phyloP scores from a whole-genome alignment of 2,888 invertebrate species.

The Eupithecia pulchellata region DNA sequence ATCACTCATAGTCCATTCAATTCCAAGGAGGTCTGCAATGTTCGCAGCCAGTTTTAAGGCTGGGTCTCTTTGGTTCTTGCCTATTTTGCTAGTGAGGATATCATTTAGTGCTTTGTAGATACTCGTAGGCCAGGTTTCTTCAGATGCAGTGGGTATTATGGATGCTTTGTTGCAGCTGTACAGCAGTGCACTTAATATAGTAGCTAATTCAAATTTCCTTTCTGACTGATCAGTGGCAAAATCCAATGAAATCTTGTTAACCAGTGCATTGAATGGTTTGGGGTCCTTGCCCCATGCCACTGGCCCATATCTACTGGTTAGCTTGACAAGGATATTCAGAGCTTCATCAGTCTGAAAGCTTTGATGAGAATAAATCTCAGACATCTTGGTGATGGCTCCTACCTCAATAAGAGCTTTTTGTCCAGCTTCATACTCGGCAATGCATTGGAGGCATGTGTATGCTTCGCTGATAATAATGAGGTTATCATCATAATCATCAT shows the following conservation, averaged over 20 bases:
- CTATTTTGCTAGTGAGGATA: constrained; percentile 94
- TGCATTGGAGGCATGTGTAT: constrained; percentile 92
- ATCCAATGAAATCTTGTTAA: constrained; percentile 93
- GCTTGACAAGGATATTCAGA: constrained; percentile 90
- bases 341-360: constrained; percentile 96
- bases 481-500: constrained; percentile 93
- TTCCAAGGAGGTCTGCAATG: constrained; percentile 91
- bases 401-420: constrained; percentile 91
- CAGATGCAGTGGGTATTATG: constrained; percentile 86
- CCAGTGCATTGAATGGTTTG: constrained; percentile 91
- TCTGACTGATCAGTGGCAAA: constrained; percentile 96
- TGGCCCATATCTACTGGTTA: constrained; percentile 90
- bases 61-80: constrained; percentile 94
- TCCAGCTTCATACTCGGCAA: constrained; percentile 91
- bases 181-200: constrained; percentile 90
- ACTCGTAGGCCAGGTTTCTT: constrained; percentile 93
- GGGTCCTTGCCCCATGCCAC: constrained; percentile 92
- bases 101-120: constrained; percentile 93
- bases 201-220: constrained; percentile 94
- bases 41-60: constrained; percentile 93
- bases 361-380: constrained; percentile 94
- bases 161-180: constrained; percentile 89
- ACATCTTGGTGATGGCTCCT: constrained; percentile 92
- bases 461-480: constrained; percentile 94
- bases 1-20: constrained; percentile 93